Conservation (phyloP, 2,888 invertebrate genomes). For the Drosophila gaucha region DNA sequence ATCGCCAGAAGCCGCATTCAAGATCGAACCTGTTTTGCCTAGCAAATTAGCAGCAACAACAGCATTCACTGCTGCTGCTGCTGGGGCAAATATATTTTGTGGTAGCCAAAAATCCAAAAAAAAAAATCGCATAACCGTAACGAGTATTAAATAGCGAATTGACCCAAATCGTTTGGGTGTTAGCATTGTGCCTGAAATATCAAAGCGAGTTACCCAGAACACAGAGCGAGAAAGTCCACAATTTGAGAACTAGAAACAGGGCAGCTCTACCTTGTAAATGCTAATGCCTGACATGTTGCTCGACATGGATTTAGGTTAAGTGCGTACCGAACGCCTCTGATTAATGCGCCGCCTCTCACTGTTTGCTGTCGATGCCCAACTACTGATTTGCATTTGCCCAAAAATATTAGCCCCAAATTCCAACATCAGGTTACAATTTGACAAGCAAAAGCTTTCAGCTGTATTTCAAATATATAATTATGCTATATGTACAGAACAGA, state of each 20-base stretch:
- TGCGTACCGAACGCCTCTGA: slow-evolving; percentile 18
- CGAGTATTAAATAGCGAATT: slow-evolving; percentile 64
- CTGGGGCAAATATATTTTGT: slow-evolving; percentile 33
- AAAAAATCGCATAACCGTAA: slow-evolving; percentile 59
- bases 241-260: background rate
- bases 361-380: slow-evolving; percentile 10
- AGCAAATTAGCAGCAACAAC: slow-evolving; percentile 63
- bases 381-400: slow-evolving; percentile 5
- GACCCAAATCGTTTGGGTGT: slow-evolving; percentile 63
- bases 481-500: too few relatives aligned
- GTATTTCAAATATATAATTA: too few relatives aligned
- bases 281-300: slow-evolving; percentile 43
- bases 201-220: slow-evolving; percentile 11
- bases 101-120: slow-evolving; percentile 7
- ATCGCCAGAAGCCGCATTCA: slow-evolving; percentile 24
- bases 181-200: slow-evolving; percentile 49
- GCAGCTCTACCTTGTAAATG: slow-evolving; percentile 33
- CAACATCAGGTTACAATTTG: slow-evolving; percentile 1
- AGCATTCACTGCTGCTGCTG: slow-evolving; percentile 19
- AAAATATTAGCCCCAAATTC: slow-evolving; percentile 9
- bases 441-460: too few relatives aligned
- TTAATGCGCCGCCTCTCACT: slow-evolving; percentile 24
- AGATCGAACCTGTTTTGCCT: slow-evolving; percentile 78
- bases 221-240: slow-evolving; percentile 42
- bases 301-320: slow-evolving; percentile 55